Evolutionary conservation across 2,113 vertebrate species (phyloP), one percentile per base, ranked within the genome.

Genomic region (Hemicordylus capensis): DNA sequence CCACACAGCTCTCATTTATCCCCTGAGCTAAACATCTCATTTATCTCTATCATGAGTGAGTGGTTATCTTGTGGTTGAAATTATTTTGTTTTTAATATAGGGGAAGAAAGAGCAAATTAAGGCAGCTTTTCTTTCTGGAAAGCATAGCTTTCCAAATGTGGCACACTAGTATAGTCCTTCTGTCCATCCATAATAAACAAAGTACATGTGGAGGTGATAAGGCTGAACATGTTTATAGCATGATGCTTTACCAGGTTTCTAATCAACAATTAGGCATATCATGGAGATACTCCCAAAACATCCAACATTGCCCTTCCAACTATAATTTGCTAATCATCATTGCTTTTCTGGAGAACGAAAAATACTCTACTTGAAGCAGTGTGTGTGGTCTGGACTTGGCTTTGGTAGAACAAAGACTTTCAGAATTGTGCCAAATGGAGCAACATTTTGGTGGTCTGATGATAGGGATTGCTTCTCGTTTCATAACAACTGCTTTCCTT

Each of bases 341-440:
- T 67, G 87, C 87, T 93, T 84, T 90, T 92, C 88, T 92, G 31
- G 91, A 91, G 85, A 90, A 78, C 90, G 9, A 92, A 93, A 90
- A 88, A 86, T 88, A 77, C 67, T 95, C 78, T 92, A 91, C 93
- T 94, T 95, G 86, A 92, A 90, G 28, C 94, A 95, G 24, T 94
- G 93, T 95, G 94, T 96, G 96, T 96, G 96, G 96, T 96, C 96
- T 96, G 95, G 93, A 94, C 93, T 91, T 86, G 24, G 88, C 89
- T 90, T 95, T 93, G 80, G 88, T 86, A 89, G 31, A 95, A 89
- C 90, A 94, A 86, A 95, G 89, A 88, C 87, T 95, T 85, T 24
- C 66, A 95, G 89, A 91, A 76, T 81, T 84, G 90, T 96, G 96
- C 96, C 96, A 97, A 96, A 83, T 92, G 95, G 90, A 90, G 90